phyloP scores from a whole-genome alignment of 2,888 invertebrate genomes.

The Aquatica leii region DNA sequence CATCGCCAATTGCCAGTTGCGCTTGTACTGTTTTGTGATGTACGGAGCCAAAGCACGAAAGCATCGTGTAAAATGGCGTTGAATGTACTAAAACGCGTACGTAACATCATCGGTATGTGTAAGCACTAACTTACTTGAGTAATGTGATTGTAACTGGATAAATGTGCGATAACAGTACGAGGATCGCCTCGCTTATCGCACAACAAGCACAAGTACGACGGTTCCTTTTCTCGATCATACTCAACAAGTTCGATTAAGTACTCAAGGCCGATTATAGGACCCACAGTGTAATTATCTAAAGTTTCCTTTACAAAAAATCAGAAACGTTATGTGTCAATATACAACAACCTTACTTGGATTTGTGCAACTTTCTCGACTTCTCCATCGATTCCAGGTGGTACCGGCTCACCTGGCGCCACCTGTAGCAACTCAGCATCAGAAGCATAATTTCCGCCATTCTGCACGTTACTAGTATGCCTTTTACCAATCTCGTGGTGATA shows the following conservation, averaged over 20 bases:
- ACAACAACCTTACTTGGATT: conserved; percentile 53
- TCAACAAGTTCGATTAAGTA: conserved; percentile 79
- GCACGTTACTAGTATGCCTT: conserved; percentile 52
- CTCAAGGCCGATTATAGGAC: conserved; percentile 75
- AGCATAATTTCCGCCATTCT: conserved; percentile 25
- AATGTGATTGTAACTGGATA: conserved; percentile 78
- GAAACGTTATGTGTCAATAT: not conserved
- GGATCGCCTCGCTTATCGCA: conserved; percentile 83
- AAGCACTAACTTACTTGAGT: conserved; percentile 50
- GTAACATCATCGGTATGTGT: not conserved
- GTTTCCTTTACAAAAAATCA: conserved; percentile 52
- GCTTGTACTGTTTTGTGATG: conserved; percentile 67
- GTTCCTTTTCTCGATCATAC: conserved; percentile 71
- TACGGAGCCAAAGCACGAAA: conserved; percentile 68
- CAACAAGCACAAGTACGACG: conserved; percentile 78
- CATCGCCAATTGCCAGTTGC: conserved; percentile 61
- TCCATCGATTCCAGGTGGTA: conserved; percentile 76
- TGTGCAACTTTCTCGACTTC: conserved; percentile 60
- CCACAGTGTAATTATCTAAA: conserved; percentile 65
- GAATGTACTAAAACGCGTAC: conserved; percentile 66
- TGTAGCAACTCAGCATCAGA: conserved; percentile 32
- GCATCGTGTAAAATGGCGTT: conserved; percentile 71
- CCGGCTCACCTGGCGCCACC: conserved; percentile 71
- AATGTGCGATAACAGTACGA: conserved; percentile 79
- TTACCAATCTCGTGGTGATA: conserved; percentile 58